Evolutionary conservation across 2,888 invertebrate species (phyloP).

Genomic region (Diplazon laetatorius): DNA sequence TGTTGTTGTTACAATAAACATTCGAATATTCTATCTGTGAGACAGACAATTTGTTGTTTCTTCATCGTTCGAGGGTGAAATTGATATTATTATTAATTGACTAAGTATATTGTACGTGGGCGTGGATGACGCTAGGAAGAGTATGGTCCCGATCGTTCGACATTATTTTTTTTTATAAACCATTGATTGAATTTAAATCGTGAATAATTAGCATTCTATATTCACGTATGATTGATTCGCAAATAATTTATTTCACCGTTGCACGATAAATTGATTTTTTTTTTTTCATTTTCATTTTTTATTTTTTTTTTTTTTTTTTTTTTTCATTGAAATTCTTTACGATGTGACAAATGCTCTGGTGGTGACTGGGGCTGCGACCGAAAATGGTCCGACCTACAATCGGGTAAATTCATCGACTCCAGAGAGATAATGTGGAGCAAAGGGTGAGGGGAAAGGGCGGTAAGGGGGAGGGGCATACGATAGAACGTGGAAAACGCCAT

Average conservation of each 20-base stretch:
- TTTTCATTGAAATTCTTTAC: conserved; percentile 2
- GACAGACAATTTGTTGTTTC: conserved; percentile 5
- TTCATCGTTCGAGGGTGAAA: conserved; percentile 30
- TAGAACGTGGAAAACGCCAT: conserved; percentile 12
- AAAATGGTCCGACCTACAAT: conserved; percentile 48
- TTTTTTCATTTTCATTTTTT: no score
- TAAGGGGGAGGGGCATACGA: no score
- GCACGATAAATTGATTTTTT: conserved; percentile 1
- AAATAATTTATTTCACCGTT: not conserved
- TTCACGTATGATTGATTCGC: not conserved
- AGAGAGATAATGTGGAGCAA: conserved; percentile 24
- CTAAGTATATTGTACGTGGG: conserved; percentile 63
- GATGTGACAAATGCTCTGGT: conserved; percentile 17
- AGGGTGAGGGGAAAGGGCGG: conserved; percentile 19
- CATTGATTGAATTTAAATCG: conserved; percentile 5
- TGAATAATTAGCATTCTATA: not conserved
- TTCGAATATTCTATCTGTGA: not conserved
- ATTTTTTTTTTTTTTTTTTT: no score
- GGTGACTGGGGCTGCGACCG: conserved; percentile 10
- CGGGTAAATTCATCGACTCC: conserved; percentile 21
- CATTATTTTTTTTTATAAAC: conserved; percentile 9
- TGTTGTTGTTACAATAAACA: not conserved
- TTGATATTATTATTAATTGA: conserved; percentile 60
- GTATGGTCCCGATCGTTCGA: conserved; percentile 66
- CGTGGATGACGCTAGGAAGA: conserved; percentile 67